Base-by-base conservation (phyloP, 2,888 invertebrate species). In the Melanargia galathea region DNA sequence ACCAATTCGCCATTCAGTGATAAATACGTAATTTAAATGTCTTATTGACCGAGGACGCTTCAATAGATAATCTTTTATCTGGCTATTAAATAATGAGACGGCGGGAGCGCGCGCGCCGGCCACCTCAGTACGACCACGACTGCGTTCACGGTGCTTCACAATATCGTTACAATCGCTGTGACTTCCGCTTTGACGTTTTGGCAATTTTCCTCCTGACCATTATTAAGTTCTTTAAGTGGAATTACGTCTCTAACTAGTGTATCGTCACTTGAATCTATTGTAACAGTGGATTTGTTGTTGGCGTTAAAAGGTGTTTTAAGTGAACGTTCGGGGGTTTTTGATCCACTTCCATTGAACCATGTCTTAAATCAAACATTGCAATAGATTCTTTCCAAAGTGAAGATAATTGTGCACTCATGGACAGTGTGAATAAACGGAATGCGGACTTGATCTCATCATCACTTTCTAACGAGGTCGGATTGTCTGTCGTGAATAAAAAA, bases 21-120 rank as follows among this genome's bases (percentile, higher is more conserved):
- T 80, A 82, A 77, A 76, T 80, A 81, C 74, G 77, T 80, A 82
- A 82, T 83, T 84, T 80, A 80, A n/a, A 75, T 76, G 77, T 78
- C 75, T 73, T 83, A 84, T 84, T 86, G 86, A 79, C 83, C 80
- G 87, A 84, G 84, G 86, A 84, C 85, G 83, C 70, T 77, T 83
- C 80, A 83, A 86, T 84, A 87, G 87, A 88, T 90, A 86, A 89
- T 90, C 86, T 87, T 88, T 89, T 89, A 88, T 90, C 87, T 83
- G 84, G 70, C 81, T 84, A 87, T 88, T 90, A 86, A 89, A 85
- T 90, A 89, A 88, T 87, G 86, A 86, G 84, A 67, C 75, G 76
- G 68, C 73, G 74, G 69, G 73, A 71, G 73, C 75, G 77, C 73
- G 75, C 77, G 68, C 74, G 70, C 65, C 76, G 75, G 74, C 68